Percentiles rank a stretch among this genome's conserved stretches.
Conservation (phyloP, 1,140 invertebrate species). For the Dinoponera quadriceps region DNA sequence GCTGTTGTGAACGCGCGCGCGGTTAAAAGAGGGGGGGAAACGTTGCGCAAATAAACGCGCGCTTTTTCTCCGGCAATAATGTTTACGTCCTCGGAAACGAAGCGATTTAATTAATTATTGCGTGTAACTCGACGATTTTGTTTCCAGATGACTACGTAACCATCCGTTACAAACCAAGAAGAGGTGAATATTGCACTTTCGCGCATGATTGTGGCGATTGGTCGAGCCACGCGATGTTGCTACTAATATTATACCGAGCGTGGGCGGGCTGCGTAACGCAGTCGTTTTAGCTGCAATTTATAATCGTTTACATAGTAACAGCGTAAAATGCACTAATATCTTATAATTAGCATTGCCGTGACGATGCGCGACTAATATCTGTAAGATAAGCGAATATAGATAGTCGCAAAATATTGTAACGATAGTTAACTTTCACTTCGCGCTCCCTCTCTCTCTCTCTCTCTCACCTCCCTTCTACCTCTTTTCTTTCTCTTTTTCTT, state of each 20-base stretch:
- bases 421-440: not conserved
- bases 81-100: not conserved
- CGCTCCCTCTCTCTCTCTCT: constrained; percentile 8
- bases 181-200: constrained; percentile 90
- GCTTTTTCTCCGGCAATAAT: not conserved
- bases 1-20: not conserved
- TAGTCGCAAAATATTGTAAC: constrained; percentile 19
- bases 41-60: not conserved
- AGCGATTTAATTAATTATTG: constrained; percentile 1
- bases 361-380: constrained; percentile 28
- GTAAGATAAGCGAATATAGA: constrained; percentile 9
- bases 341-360: too few relatives aligned
- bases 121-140: constrained; percentile 67
- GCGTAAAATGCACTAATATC: not conserved
- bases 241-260: constrained; percentile 61
- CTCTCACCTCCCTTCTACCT: constrained; percentile 32
- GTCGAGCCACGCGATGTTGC: constrained; percentile 36
- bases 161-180: constrained; percentile 93
- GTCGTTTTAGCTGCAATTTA: constrained; percentile 6
- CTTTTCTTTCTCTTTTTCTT: not conserved
- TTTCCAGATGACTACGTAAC: constrained; percentile 95
- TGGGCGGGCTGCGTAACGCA: constrained; percentile 45
- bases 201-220: constrained; percentile 36
- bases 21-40: not conserved
- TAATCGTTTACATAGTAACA: not conserved